Evolutionary conservation across 2,888 invertebrate genomes (phyloP).

Genomic region (Chrysotoxum bicinctum): DNA sequence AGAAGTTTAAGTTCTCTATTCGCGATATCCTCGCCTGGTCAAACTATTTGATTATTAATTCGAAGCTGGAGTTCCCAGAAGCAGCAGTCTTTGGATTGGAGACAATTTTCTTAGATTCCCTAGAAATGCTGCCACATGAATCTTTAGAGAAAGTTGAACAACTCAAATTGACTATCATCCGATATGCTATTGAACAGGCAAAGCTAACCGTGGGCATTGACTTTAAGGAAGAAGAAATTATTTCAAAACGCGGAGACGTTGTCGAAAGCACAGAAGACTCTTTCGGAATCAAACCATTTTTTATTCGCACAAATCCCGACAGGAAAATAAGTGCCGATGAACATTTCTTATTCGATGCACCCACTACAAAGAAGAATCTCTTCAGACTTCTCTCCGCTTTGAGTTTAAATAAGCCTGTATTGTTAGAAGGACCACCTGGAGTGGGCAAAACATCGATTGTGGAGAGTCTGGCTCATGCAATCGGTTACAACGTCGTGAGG

Average conservation of each 20-base stretch:
- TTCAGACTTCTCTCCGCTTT: constrained; percentile 93
- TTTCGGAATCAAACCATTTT: constrained; percentile 92
- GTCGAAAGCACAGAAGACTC: constrained; percentile 44
- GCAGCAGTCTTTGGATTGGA: constrained; percentile 95
- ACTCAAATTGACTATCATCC: constrained; percentile 83
- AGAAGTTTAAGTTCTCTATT: constrained; percentile 92
- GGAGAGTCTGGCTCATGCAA: constrained; percentile 91
- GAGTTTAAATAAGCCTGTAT: constrained; percentile 94
- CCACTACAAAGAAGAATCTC: constrained; percentile 91
- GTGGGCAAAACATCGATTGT: constrained; percentile 99
- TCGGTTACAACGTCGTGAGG: constrained; percentile 92
- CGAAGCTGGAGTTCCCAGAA: constrained; percentile 81
- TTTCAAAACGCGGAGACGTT: constrained; percentile 79
- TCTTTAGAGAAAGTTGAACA: constrained; percentile 83
- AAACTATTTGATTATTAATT: constrained; percentile 87
- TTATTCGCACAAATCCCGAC: constrained; percentile 79
- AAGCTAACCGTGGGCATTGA: constrained; percentile 81
- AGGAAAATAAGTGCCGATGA: constrained; percentile 74
- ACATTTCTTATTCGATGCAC: constrained; percentile 88
- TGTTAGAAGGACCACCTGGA: constrained; percentile 98
- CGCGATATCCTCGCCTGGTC: constrained; percentile 97
- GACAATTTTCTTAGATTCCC: constrained; percentile 94
- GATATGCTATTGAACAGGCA: constrained; percentile 84
- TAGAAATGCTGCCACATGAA: constrained; percentile 91
- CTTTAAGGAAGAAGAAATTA: constrained; percentile 78